Evolutionary conservation across 2,888 invertebrate genomes (phyloP).

Genomic region (Drosophila borborema): DNA sequence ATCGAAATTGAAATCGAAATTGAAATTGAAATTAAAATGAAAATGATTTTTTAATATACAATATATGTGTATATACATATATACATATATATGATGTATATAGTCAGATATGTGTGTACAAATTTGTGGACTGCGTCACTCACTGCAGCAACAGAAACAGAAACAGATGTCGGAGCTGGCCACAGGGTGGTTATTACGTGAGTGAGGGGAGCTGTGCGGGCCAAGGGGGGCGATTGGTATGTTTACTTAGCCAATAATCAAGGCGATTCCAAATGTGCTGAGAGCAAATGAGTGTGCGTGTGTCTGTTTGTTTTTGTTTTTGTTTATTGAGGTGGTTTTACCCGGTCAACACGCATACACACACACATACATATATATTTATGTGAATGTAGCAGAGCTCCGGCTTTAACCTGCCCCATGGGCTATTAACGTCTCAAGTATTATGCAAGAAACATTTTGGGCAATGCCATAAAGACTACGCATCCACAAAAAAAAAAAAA

Average conservation of each 20-base stretch:
- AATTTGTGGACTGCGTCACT: slow-evolving; percentile 39
- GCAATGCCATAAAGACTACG: slow-evolving; percentile 39
- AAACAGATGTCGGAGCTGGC: slow-evolving; percentile 14
- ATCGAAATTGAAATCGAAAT: slow-evolving; percentile 52
- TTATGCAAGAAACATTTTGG: slow-evolving; percentile 52
- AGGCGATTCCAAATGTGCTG: slow-evolving; percentile 35
- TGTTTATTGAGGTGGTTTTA: slow-evolving; percentile 43
- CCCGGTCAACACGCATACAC: slow-evolving; percentile 28
- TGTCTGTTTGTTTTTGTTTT: slow-evolving; percentile 1
- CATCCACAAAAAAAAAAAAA: slow-evolving; percentile 11
- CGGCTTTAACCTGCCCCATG: slow-evolving; percentile 29
- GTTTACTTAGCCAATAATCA: slow-evolving; percentile 60
- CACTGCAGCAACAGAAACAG: slow-evolving; percentile 42
- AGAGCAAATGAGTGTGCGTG: slow-evolving; percentile 3
- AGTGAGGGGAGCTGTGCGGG: neutral
- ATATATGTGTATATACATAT: neutral
- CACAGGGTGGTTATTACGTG: neutral
- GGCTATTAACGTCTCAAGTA: slow-evolving; percentile 39
- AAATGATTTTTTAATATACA: slow-evolving; percentile 25
- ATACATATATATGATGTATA: neutral
- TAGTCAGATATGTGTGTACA: neutral
- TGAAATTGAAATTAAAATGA: slow-evolving; percentile 40
- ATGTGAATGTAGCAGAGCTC: slow-evolving; percentile 3
- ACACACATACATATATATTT: neutral
- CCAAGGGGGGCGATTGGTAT: slow-evolving; percentile 13